Conservation (phyloP, 2,888 invertebrate species). For the Drosophila quinaria region DNA sequence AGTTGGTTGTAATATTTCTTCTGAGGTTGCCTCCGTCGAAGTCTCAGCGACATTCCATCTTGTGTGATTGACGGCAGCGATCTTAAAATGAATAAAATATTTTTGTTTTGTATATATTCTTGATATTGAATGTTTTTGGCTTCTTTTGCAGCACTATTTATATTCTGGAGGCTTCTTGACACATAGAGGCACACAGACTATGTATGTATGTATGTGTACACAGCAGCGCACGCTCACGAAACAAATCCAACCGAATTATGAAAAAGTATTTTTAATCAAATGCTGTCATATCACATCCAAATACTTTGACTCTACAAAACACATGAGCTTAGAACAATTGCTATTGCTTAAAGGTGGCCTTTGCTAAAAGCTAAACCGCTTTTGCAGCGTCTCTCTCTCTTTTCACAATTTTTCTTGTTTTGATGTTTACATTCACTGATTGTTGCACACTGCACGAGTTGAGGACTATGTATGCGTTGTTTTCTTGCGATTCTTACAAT, state of each 20-base stretch:
- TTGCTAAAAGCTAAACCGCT: constrained; percentile 3
- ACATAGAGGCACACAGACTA: constrained; percentile 26
- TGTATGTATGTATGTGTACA: constrained; percentile 17
- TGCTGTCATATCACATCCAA: constrained; percentile 22
- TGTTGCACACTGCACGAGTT: constrained; percentile 8
- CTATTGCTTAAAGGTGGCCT: not conserved
- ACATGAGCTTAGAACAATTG: not conserved
- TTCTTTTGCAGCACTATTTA: constrained; percentile 2
- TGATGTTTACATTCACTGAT: constrained; percentile 45
- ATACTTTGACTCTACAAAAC: constrained; percentile 2
- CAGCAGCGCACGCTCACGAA: constrained; percentile 51
- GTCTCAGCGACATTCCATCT: constrained; percentile 42
- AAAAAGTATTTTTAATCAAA: constrained; percentile 21
- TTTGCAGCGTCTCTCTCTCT: not conserved
- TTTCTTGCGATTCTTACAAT: not conserved
- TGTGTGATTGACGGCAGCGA: not conserved
- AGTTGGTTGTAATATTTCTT: not conserved
- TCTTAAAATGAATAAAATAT: not conserved
- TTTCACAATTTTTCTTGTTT: constrained; percentile 27
- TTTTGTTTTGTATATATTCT: constrained; percentile 13
- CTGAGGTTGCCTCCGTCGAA: not conserved
- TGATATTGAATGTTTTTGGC: constrained; percentile 31
- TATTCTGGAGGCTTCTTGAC: constrained; percentile 27
- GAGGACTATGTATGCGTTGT: not conserved
- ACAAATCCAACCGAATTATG: constrained; percentile 29